Evolutionary conservation across 2,113 vertebrate genomes (phyloP).

Genomic region (Nesogale talazaci): DNA sequence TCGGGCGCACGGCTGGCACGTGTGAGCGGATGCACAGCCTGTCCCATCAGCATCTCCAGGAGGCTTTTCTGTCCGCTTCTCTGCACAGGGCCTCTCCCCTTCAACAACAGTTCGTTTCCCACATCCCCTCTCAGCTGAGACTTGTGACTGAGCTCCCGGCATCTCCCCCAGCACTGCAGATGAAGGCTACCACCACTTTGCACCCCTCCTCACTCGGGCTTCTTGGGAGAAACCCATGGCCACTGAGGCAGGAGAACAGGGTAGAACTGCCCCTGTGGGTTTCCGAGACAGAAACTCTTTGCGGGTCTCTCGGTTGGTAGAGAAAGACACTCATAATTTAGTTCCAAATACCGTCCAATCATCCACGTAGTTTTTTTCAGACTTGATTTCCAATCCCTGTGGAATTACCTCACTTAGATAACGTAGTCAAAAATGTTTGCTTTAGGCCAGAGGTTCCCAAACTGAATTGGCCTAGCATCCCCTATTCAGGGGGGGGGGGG

Average conservation of each 20-base stretch:
- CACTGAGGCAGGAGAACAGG: too few relatives aligned
- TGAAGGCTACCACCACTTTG: neutral
- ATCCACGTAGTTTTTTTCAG: neutral
- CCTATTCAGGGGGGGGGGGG: too few relatives aligned
- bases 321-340: slow-evolving; percentile 14
- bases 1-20: neutral
- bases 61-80: neutral
- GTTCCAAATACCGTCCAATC: neutral
- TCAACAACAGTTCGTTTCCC: neutral
- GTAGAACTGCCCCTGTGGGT: too few relatives aligned
- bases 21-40: too few relatives aligned
- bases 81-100: neutral
- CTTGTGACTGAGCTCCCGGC: too few relatives aligned
- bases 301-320: neutral
- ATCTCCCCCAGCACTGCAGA: too few relatives aligned
- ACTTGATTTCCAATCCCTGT: neutral
- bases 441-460: neutral
- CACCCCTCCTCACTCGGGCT: neutral
- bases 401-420: neutral
- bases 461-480: too few relatives aligned
- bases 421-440: neutral
- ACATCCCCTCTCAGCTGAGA: neutral
- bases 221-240: neutral
- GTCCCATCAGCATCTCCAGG: neutral
- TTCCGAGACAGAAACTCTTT: too few relatives aligned